Percentiles rank a stretch among this genome's conserved stretches.
These are phyloP conservation scores for Phalanger gymnotis DNA, from an alignment of 2,797 vertebrate species.

Conservation along the genomic window DNA sequence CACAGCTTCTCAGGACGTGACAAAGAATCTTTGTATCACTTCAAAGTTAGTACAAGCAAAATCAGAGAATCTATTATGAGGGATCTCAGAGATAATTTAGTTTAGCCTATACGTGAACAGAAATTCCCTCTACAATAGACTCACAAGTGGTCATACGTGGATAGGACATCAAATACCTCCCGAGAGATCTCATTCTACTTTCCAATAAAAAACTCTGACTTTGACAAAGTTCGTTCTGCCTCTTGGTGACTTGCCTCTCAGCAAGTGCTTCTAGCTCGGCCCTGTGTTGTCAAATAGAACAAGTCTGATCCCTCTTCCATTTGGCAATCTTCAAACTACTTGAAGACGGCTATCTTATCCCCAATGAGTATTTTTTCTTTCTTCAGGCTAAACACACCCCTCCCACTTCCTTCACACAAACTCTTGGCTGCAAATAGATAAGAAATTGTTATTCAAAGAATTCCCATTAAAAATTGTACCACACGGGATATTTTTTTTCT, in stretches of 20 bases:
- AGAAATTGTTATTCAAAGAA: neutral
- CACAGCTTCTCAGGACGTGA: neutral
- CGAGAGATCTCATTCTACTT: neutral
- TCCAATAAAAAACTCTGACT: neutral
- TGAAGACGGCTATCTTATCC: neutral
- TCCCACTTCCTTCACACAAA: neutral
- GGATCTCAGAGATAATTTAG: neutral
- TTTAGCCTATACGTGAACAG: neutral
- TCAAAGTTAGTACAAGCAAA: neutral
- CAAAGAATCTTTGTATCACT: neutral
- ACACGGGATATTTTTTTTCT: neutral
- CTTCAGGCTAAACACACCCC: neutral
- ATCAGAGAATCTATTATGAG: neutral
- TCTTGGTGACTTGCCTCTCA: neutral
- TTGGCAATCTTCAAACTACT: neutral
- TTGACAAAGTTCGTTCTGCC: neutral
- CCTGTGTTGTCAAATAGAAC: neutral
- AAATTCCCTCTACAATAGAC: neutral
- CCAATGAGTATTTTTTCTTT: neutral
- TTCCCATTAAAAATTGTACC: neutral
- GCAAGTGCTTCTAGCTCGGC: neutral
- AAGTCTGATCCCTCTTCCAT: neutral
- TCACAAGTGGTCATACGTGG: neutral
- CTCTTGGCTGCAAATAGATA: neutral
- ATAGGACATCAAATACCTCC: neutral